Percentiles rank a stretch among this genome's conserved stretches.
phyloP scores from a whole-genome alignment of 1,140 invertebrate genomes.

The Hylaeus volcanicus region DNA sequence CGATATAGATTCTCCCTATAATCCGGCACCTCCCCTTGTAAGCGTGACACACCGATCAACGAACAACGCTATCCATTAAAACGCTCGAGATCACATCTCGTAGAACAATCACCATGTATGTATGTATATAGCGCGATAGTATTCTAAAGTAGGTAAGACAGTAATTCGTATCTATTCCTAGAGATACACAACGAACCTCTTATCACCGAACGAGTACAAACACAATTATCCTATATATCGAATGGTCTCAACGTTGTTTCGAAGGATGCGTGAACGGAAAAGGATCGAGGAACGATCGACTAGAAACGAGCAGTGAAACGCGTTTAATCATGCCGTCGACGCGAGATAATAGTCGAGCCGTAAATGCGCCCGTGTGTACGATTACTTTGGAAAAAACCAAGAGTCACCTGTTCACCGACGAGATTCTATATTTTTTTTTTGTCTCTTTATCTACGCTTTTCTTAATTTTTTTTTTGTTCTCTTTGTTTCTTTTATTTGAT shows the following conservation, averaged over 20 bases:
- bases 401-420: conserved; percentile 10
- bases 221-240: background rate
- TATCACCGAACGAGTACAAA: background rate
- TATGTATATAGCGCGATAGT: background rate
- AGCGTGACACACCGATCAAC: background rate
- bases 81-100: background rate
- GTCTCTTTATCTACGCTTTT: background rate
- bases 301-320: background rate
- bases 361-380: conserved; percentile 28
- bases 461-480: background rate
- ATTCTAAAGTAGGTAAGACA: background rate
- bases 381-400: background rate
- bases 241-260: background rate
- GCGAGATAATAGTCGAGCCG: background rate
- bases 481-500: background rate
- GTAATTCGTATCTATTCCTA: background rate
- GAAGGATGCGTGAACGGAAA: background rate
- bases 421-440: conserved; percentile 6
- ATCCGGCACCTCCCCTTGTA: background rate
- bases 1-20: too few relatives aligned
- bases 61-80: background rate
- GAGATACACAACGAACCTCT: background rate
- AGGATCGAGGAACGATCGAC: background rate
- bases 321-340: conserved; percentile 6
- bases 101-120: background rate